Conservation (phyloP, 2,797 vertebrate genomes). For the Enteromius trimaculatus region DNA sequence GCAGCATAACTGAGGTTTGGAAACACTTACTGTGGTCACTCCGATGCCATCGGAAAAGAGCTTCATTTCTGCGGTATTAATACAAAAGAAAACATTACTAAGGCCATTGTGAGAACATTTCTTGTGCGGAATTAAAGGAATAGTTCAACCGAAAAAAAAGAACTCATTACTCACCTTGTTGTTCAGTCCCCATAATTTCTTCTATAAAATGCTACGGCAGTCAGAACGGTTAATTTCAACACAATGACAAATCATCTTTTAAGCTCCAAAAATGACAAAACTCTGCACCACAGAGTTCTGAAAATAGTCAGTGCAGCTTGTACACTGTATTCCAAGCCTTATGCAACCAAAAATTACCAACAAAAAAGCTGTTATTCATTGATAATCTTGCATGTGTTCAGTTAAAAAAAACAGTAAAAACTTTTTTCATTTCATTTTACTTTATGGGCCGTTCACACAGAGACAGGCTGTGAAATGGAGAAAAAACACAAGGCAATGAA, state of each 20-base stretch:
- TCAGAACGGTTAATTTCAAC: not conserved
- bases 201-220: not conserved
- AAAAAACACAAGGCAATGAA: not conserved
- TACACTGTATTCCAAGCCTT: not conserved
- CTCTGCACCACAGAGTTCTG: not conserved
- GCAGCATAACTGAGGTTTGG: slow-evolving; percentile 11
- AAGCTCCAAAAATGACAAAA: not conserved
- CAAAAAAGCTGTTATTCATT: not conserved
- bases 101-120: not conserved
- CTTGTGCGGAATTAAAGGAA: not conserved
- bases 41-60: not conserved
- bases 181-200: not conserved
- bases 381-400: not conserved
- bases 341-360: not conserved
- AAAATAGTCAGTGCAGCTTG: not conserved
- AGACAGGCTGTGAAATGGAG: not conserved
- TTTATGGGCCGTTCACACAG: not conserved
- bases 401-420: not conserved
- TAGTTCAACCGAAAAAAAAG: not conserved
- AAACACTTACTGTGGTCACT: slow-evolving; percentile 13
- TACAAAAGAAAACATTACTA: slow-evolving; percentile 1
- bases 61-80: slow-evolving; percentile 8
- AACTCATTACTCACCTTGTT: not conserved
- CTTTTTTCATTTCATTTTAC: not conserved
- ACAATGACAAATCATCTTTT: not conserved